Conservation (phyloP, 2,797 vertebrate species). For the Lepidocolaptes lacrymiger region DNA sequence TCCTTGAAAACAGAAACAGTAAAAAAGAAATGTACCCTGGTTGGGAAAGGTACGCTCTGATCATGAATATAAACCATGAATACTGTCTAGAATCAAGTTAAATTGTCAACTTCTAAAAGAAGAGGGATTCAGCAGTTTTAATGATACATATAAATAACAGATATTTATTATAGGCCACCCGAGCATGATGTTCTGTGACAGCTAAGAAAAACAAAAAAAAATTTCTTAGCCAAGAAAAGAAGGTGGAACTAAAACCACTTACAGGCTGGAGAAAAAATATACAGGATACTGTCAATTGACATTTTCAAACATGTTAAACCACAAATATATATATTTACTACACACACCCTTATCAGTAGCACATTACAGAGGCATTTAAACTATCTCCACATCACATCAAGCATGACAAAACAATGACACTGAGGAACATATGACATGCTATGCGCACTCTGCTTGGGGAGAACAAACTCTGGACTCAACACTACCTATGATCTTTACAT, state of each 20-base stretch:
- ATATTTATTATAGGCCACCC: neutral
- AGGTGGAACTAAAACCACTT: neutral
- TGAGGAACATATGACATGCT: neutral
- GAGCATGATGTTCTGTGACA: neutral
- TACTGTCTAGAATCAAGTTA: neutral
- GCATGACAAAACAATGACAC: neutral
- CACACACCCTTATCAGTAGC: neutral
- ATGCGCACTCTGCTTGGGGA: neutral
- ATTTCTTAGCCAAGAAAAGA: neutral
- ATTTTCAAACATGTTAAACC: neutral
- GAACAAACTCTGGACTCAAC: neutral
- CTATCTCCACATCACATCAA: neutral
- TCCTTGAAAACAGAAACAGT: constrained; percentile 3
- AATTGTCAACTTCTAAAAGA: constrained; percentile 17
- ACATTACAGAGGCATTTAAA: neutral
- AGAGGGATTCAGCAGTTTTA: neutral
- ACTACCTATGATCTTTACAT: neutral
- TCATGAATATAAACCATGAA: constrained; percentile 23
- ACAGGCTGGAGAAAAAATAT: neutral
- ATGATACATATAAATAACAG: neutral
- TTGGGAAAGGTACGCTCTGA: constrained; percentile 19
- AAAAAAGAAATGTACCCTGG: neutral
- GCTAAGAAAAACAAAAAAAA: constrained; percentile 42
- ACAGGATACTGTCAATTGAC: neutral
- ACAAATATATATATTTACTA: neutral